Evolutionary conservation across 2,797 vertebrate species (phyloP), one percentile per base, ranked within the genome.

Genomic region (Psittacula echo): DNA sequence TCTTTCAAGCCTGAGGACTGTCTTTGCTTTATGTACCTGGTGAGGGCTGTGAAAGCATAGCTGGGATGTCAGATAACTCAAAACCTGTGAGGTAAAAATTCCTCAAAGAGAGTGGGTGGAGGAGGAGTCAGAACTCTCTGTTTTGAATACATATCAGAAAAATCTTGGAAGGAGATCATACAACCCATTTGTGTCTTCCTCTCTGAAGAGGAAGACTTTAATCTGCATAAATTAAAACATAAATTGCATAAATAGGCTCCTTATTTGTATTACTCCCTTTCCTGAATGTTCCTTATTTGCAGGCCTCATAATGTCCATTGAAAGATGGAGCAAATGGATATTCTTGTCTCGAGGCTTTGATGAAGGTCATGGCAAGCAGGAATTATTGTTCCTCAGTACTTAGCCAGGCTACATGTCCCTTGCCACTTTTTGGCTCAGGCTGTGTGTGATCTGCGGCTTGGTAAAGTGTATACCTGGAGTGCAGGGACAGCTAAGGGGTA

Each of bases 161-260:
- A 91, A 81, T 93, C 89, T 96, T 97, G 97, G 96, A 95, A 89
- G n/a, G 84, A 95, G 94, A 96, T 97, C 94, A 97, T 54, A 97
- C 88, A 29, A 9, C 51, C 34, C 42, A 5, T 65, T 76, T 88
- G 83, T 87, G 72, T 47, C 90, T 95, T 94, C 94, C 89, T 94
- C 75, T 89, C 81, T 74, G 74, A 76, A 96, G 72, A 95, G 94
- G 96, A 96, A 96, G 89, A 66, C 91, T 95, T 96, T 97, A 94
- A 96, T 97, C 95, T 78, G 71, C 71, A 77, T 85, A 67, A 87
- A 85, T 82, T 60, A 62, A 92, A 96, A 56, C 78, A 88, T 78
- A 81, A 90, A 93, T 72, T 90, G 62, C 75, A 92, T 87, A 93
- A 92, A 83, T 72, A 74, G 24, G 56, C 48, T 77, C 26, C 85